Evolutionary conservation across 2,113 vertebrate genomes (phyloP).

Genomic region (Megatriorchis doriae): DNA sequence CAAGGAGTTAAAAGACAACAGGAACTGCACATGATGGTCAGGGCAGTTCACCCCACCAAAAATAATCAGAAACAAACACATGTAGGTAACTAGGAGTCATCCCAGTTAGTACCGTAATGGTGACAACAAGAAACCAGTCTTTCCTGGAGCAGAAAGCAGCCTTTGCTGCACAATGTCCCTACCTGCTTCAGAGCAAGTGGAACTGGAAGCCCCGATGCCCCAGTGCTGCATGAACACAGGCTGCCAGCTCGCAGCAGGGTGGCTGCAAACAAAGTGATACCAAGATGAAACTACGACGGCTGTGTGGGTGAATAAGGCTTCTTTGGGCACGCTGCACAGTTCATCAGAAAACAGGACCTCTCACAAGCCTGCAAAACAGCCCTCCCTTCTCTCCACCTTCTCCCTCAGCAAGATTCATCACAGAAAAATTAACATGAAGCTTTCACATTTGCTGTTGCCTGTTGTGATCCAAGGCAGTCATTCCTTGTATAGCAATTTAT

Average conservation of each 20-base stretch:
- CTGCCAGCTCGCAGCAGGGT: neutral
- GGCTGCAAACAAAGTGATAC: neutral
- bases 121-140: neutral
- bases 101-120: neutral
- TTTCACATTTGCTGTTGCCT: neutral
- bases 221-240: fast-evolving
- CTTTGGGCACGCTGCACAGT: neutral
- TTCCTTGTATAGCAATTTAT: neutral
- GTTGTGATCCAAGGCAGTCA: neutral
- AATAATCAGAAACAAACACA: neutral
- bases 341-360: neutral
- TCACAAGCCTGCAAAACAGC: neutral
- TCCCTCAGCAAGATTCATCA: neutral
- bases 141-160: neutral
- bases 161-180: neutral
- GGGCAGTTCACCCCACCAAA: neutral
- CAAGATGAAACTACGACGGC: neutral
- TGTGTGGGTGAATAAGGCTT: neutral
- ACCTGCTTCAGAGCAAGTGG: neutral
- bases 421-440: neutral
- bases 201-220: neutral
- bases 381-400: neutral
- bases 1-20: neutral
- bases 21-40: neutral
- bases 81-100: fast-evolving